Percentiles rank a stretch among this genome's conserved stretches.
These are phyloP conservation scores for Scaptomyza montana DNA, from an alignment of 1,140 invertebrate genomes.

Conservation along the genomic window DNA sequence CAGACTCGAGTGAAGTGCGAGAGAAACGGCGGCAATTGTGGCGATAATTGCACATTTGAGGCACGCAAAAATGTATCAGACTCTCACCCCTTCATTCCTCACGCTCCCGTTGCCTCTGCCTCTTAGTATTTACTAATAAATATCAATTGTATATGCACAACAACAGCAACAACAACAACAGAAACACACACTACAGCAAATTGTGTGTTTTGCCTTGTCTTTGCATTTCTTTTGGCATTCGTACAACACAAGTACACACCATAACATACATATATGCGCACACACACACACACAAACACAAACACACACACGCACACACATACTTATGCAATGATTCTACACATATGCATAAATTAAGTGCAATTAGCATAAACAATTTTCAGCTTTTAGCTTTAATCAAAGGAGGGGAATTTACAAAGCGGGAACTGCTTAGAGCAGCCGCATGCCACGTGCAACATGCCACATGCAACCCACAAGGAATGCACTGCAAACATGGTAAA, in stretches of 20 bases:
- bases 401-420: slow-evolving; percentile 10
- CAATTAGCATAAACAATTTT: slow-evolving; percentile 83
- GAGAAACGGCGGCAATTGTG: slow-evolving; percentile 23
- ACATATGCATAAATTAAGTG: slow-evolving; percentile 79
- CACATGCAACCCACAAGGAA: slow-evolving; percentile 19
- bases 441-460: slow-evolving; percentile 13
- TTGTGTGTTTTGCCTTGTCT: slow-evolving; percentile 26
- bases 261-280: neutral
- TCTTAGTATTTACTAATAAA: slow-evolving; percentile 54
- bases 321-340: slow-evolving; percentile 16
- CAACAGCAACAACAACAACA: slow-evolving; percentile 25
- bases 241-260: slow-evolving; percentile 52
- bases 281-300: slow-evolving; percentile 18
- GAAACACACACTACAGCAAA: slow-evolving; percentile 7
- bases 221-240: slow-evolving; percentile 48
- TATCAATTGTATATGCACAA: slow-evolving; percentile 45
- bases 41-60: slow-evolving; percentile 58
- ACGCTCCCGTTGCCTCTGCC: neutral
- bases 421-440: slow-evolving; percentile 14
- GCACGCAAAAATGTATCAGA: slow-evolving; percentile 43
- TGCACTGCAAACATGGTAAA: slow-evolving; percentile 30
- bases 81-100: neutral
- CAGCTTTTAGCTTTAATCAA: slow-evolving; percentile 71
- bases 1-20: neutral
- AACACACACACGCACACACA: slow-evolving; percentile 14